Conservation (phyloP, 2,797 vertebrate species). For the Heteromormyrus szaboi region DNA sequence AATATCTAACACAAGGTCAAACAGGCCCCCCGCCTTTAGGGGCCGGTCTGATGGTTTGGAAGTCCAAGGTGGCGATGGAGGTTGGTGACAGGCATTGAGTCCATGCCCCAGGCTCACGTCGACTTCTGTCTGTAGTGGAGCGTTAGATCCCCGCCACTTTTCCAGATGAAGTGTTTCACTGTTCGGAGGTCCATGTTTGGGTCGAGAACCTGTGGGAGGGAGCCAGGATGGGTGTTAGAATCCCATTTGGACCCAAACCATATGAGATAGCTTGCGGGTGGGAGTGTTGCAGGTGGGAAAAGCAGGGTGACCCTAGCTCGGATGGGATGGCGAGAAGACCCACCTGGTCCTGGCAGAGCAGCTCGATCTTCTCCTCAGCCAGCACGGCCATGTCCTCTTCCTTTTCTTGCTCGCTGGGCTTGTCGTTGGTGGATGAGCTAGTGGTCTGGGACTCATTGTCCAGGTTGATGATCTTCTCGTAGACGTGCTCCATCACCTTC, state of each 20-base stretch:
- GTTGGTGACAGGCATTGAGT: slow-evolving; percentile 60
- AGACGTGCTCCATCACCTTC: slow-evolving; percentile 98
- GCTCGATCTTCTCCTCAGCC: slow-evolving; percentile 96
- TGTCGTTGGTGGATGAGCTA: slow-evolving; percentile 95
- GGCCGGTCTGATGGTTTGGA: slow-evolving; percentile 40
- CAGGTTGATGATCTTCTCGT: slow-evolving; percentile 97
- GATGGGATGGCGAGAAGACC: not conserved
- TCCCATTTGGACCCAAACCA: not conserved
- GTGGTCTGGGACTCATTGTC: slow-evolving; percentile 98
- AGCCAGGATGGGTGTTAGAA: not conserved
- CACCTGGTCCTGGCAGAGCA: slow-evolving; percentile 98
- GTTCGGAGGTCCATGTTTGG: slow-evolving; percentile 98
- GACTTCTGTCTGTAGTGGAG: slow-evolving; percentile 97
- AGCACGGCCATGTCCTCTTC: slow-evolving; percentile 93
- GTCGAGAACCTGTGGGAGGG: slow-evolving; percentile 77
- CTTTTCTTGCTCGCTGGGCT: slow-evolving; percentile 91
- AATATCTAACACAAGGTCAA: slow-evolving; percentile 42
- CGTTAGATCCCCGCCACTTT: slow-evolving; percentile 95
- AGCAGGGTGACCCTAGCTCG: not conserved
- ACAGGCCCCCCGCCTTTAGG: slow-evolving; percentile 41
- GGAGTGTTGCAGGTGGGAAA: not conserved
- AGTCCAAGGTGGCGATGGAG: slow-evolving; percentile 56
- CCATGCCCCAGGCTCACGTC: slow-evolving; percentile 69
- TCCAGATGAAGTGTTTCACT: slow-evolving; percentile 99
- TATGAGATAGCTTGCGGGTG: not conserved